A percentile compares a stretch with the other conserved stretches of the same genome.
Conservation (phyloP, 2,113 vertebrate genomes). For the Mustela lutreola region DNA sequence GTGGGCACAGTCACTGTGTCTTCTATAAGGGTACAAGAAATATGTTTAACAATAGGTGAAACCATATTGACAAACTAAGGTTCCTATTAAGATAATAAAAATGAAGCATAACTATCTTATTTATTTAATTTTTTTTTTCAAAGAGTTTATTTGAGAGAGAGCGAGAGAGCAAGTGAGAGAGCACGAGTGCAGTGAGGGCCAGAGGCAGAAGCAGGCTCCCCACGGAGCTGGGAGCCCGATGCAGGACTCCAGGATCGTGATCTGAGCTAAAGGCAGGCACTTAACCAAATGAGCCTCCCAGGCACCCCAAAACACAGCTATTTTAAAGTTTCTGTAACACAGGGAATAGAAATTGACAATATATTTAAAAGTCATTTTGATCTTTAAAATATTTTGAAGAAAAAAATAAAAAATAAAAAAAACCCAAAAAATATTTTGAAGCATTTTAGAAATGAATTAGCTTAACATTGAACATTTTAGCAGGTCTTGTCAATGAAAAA, state of each 20-base stretch:
- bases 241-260: background rate
- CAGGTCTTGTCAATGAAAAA: background rate
- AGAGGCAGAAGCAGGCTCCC: background rate
- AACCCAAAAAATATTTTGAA: constrained; percentile 11
- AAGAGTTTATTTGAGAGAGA: background rate
- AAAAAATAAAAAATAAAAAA: no score
- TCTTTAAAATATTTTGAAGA: constrained; percentile 8
- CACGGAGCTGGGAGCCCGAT: background rate
- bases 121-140: background rate
- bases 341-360: background rate
- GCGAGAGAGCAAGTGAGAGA: background rate
- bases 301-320: background rate
- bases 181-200: background rate
- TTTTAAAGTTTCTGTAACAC: background rate
- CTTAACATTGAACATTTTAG: background rate
- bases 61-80: background rate
- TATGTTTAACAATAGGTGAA: background rate
- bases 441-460: background rate
- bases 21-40: background rate
- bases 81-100: background rate
- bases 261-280: background rate
- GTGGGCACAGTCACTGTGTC: background rate
- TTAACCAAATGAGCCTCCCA: background rate
- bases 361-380: background rate
- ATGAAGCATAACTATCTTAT: background rate